Conservation (phyloP, 2,797 vertebrate species). For the Anomalospiza imberbis region DNA sequence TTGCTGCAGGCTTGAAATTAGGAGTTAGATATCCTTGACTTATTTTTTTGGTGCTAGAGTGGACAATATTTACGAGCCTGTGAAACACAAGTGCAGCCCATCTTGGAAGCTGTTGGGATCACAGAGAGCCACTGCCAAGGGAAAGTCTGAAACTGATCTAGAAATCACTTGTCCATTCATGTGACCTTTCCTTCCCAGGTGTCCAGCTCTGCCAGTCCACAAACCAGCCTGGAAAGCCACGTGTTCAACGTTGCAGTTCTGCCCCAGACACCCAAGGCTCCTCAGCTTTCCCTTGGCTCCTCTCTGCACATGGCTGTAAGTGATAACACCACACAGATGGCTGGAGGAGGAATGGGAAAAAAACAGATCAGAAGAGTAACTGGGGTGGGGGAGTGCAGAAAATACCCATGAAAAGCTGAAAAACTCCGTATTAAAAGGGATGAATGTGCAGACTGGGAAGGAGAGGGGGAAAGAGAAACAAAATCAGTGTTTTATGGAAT, state of each 20-base stretch:
- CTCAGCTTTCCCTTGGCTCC: conserved; percentile 80
- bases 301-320: conserved; percentile 92
- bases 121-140: background rate
- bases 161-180: background rate
- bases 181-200: conserved; percentile 75
- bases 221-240: conserved; percentile 76
- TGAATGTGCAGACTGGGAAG: background rate
- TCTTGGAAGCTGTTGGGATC: background rate
- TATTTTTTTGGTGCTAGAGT: background rate
- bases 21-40: background rate
- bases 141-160: background rate
- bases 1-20: background rate
- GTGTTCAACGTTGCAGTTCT: conserved; percentile 88
- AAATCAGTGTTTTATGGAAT: background rate
- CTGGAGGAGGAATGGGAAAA: background rate
- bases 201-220: conserved; percentile 72
- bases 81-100: background rate
- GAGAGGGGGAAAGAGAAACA: background rate
- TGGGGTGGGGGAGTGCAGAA: too few species aligned
- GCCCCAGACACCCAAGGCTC: conserved; percentile 80
- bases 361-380: background rate
- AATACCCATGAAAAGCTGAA: background rate
- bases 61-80: background rate
- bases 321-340: background rate
- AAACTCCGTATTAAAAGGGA: background rate